Evolutionary conservation across 1,140 invertebrate genomes (phyloP).

Genomic region (Maniola jurtina): DNA sequence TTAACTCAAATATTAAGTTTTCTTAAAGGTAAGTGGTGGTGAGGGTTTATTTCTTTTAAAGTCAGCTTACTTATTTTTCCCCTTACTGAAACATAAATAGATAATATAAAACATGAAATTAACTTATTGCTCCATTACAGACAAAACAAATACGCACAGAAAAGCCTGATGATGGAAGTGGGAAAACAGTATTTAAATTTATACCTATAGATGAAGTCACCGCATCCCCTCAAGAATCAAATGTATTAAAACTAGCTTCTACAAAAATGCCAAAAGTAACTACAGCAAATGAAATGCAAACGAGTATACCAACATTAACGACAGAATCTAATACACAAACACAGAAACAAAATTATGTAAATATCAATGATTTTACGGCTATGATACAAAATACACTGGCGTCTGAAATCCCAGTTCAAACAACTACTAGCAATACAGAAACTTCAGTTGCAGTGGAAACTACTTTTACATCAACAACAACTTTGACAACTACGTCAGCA

Average conservation of each 20-base stretch:
- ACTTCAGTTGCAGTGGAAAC: conserved; percentile 14
- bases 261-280: conserved; percentile 50
- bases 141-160: conserved; percentile 77
- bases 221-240: conserved; percentile 57
- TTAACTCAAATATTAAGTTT: conserved; percentile 8
- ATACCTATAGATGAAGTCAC: conserved; percentile 75
- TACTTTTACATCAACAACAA: conserved; percentile 26
- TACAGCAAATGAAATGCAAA: conserved; percentile 40
- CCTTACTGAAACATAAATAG: not conserved
- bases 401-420: conserved; percentile 21
- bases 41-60: conserved; percentile 17
- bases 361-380: conserved; percentile 28
- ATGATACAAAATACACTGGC: conserved; percentile 19
- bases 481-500: conserved; percentile 21
- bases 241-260: conserved; percentile 70
- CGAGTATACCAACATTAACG: conserved; percentile 40
- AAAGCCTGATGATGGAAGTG: conserved; percentile 63
- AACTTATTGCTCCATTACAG: conserved; percentile 53
- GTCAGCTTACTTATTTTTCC: conserved; percentile 3
- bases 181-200: conserved; percentile 71
- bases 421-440: conserved; percentile 17
- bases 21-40: conserved; percentile 49
- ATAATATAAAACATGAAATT: conserved; percentile 1
- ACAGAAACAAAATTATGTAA: conserved; percentile 48
- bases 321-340: conserved; percentile 50